Evolutionary conservation across 2,888 invertebrate genomes (phyloP).

Genomic region (Lepidocyrtinus sp.): DNA sequence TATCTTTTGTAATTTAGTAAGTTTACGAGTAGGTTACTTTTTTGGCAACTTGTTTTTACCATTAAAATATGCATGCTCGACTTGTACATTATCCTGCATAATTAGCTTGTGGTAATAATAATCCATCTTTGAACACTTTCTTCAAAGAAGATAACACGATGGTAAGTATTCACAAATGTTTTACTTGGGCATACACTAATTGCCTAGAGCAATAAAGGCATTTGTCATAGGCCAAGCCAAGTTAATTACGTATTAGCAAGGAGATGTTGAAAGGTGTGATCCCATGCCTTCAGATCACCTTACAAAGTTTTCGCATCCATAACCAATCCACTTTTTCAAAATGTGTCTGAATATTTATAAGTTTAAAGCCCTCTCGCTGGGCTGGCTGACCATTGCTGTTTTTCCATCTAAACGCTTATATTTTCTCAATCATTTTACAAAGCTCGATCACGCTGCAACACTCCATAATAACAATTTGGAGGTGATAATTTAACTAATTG

Average conservation of each 20-base stretch:
- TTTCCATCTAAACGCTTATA: too few species aligned
- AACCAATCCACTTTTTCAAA: too few species aligned
- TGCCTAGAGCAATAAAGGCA: constrained; percentile 52
- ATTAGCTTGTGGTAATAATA: not conserved
- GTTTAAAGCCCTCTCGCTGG: too few species aligned
- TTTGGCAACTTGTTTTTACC: constrained; percentile 8
- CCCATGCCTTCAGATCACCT: constrained; percentile 12
- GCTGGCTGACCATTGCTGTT: too few species aligned
- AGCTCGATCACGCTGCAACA: too few species aligned
- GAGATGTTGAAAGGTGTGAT: constrained; percentile 62
- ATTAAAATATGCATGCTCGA: constrained; percentile 14
- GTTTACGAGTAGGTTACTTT: too few species aligned
- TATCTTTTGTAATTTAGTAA: too few species aligned
- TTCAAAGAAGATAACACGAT: not conserved
- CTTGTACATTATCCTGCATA: not conserved
- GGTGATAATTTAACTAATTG: constrained; percentile 7
- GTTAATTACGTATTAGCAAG: constrained; percentile 25
- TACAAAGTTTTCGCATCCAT: too few species aligned
- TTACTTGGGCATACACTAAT: constrained; percentile 10
- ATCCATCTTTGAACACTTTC: constrained; percentile 5
- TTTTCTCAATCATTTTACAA: too few species aligned
- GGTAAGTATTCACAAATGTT: constrained; percentile 16
- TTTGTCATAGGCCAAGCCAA: constrained; percentile 51
- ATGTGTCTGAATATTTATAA: too few species aligned
- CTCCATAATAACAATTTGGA: not conserved